Evolutionary conservation across 2,113 vertebrate species (phyloP), one percentile per base, ranked within the genome.

Genomic region (Callaeas wilsoni): DNA sequence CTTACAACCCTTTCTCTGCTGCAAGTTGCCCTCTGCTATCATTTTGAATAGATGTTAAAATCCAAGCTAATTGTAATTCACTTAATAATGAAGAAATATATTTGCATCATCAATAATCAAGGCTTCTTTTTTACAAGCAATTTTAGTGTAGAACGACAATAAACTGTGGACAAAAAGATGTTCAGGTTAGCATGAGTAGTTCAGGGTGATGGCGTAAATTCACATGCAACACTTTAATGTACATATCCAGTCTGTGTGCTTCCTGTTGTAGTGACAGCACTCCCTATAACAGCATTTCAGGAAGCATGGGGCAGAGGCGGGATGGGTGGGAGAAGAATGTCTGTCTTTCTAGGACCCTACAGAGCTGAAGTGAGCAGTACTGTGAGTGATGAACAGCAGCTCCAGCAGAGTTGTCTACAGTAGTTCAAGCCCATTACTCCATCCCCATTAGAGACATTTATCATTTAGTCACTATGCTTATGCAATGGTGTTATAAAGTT

Each of bases 1-100:
- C 97, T 97, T 96, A 84, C 97, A 97, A 65, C 96, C 92, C 96
- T 96, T 97, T 97, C 93, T 96, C 96, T 97, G 91, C 75, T 96
- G 96, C 91, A 95, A 69, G 39, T 94, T 98, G 96, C 95, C 97
- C 98, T 98, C 97, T 97, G 94, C 95, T 97, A 97, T 97, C 82
- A 79, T 98, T 97, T 95, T 90, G 94, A 97, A 97, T 97, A 96
- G 97, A 97, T 90, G 93, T 82, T 97, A 96, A 97, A 98, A 98
- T 97, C 95, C 95, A 95, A 93, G 94, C 95, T 98, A 97, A 98
- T 97, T 97, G 91, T 95, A 95, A 97, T 97, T 97, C 96, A 94
- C 55, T 94, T 97, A 93, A 93, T 97, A 97, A 94, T 70, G 95
- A 97, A 97, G 92, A 98, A 94, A 97, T 93, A 96, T 35, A 78